Base-by-base conservation (phyloP, 2,888 invertebrate species). In the Cyrtodaria siliqua region DNA sequence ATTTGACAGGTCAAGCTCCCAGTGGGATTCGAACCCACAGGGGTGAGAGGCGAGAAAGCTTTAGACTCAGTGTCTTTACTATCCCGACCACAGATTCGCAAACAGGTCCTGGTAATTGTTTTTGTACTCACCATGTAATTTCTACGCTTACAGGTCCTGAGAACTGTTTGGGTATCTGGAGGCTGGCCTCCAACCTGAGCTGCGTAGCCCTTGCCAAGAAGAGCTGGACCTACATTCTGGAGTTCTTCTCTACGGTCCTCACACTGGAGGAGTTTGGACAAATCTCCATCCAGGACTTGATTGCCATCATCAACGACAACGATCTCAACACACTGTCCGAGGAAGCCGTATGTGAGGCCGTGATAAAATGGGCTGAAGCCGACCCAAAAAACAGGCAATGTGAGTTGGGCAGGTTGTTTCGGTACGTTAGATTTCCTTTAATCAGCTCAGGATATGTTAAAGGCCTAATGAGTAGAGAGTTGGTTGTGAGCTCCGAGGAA, bases 271-370 rank as follows among this genome's bases (percentile, higher is more conserved):
- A 89, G 42, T 88, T 87, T 66, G 73, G 83, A 20, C 82, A 83
- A 95, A 91, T 96, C 96, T 92, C 95, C 9, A 94, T 96, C 27
- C 95, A 95, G 20, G 96, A 97, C 90, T 94, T 97, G 27, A 95
- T 95, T 74, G 95, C 95, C 67, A 95, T 98, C 61, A 96, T 97
- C 78, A 95, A 96, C 53, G 96, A 91, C 62, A 97, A 97, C 89
- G 96, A 97, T 90, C 93, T 98, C 38, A 97, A 97, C 91, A 97
- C 97, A 0, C 96, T 96, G 86, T 96, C 96, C 87, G 98, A 98
- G 91, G 97, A 96, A 92, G 94, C 95, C 63, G 96, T 96, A 33
- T 96, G 96, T 92, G 95, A 96, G 91, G 96, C 96, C 6, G 94
- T 96, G 20, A 94, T 95, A 91, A 94, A 94, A 60, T 97, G 97